Base-by-base conservation (phyloP, 1,140 invertebrate genomes). In the Ostrea edulis region DNA sequence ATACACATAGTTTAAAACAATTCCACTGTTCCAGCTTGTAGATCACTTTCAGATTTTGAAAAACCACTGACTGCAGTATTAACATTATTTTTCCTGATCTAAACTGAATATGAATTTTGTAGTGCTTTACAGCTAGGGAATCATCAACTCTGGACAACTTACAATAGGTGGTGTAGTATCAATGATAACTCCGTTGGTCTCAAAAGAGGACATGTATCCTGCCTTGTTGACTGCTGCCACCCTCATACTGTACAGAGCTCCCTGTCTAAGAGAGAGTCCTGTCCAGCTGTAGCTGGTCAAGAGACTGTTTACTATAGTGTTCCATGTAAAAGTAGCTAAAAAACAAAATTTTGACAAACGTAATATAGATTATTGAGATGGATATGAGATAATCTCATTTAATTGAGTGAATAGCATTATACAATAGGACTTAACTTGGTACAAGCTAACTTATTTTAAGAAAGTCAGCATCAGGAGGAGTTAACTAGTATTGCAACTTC, bases 141-240 rank as follows among this genome's bases (percentile, higher is more conserved):
- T 20, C 7, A 17, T 62, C 55, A 62, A 20, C 14, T 17, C 4
- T 35, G 25, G 5, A 9, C 20, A 44, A 53, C 52, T 88, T 88
- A 88, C 87, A 22, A 82, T 52, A 9, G 87, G 87, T 65, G 87
- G 71, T 25, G 87, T 85, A 1, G 85, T 86, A 83, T 93, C 92
- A n/a, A 92, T 62, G 4, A 90, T 52, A 11, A 92, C 87, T 17
- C 92, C 92, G 85, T 91, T 86, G 20, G 92, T 90, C 58, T 89
- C 89, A 87, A 89, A 90, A 1, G 87, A 90, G 77, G 91, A 87
- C 29, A 90, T 85, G 84, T 88, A 82, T 12, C 89, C 91, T 8
- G 92, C 92, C n/a, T 82, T 89, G 87, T 92, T 92, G 52, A 90
- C 84, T 62, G 91, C 90, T 8, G 84, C 87, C 22, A 91, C 84